A percentile compares a stretch with the other conserved stretches of the same genome.
Evolutionary conservation across 2,797 vertebrate species (phyloP).

Genomic region (Hozukius guyotensis): DNA sequence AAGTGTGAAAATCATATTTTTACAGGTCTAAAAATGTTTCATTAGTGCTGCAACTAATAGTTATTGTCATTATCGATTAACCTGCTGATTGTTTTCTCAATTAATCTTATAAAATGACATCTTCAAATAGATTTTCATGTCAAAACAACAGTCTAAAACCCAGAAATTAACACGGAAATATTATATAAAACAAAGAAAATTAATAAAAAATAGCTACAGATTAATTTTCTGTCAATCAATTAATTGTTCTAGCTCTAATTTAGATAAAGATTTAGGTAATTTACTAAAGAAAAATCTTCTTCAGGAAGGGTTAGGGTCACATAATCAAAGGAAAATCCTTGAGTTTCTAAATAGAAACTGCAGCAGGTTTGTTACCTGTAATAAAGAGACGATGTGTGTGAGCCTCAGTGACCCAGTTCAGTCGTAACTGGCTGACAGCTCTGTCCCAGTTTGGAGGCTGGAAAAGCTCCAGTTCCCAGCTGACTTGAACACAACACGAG

Average conservation of each 20-base stretch:
- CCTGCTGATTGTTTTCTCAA: too few relatives aligned
- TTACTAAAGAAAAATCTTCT: not conserved
- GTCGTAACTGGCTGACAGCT: constrained; percentile 34
- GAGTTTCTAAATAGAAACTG: not conserved
- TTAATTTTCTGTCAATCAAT: too few relatives aligned
- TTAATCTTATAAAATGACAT: too few relatives aligned
- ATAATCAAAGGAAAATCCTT: not conserved
- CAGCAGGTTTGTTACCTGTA: constrained; percentile 7
- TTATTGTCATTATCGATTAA: too few relatives aligned
- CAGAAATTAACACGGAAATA: not conserved
- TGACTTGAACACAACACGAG: constrained; percentile 16
- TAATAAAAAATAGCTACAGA: too few relatives aligned
- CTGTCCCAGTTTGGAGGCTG: constrained; percentile 53
- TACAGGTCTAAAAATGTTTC: too few relatives aligned
- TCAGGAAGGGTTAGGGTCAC: too few relatives aligned
- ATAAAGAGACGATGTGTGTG: not conserved
- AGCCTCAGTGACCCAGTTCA: constrained; percentile 57
- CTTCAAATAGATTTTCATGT: not conserved
- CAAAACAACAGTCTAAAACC: not conserved
- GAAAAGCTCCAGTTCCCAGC: constrained; percentile 27
- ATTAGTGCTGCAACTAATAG: too few relatives aligned
- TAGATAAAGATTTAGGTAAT: too few relatives aligned
- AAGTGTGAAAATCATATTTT: too few relatives aligned
- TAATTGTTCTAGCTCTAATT: too few relatives aligned
- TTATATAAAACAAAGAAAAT: too few relatives aligned